A percentile compares a stretch with the other conserved stretches of the same genome.
Conservation (phyloP, 2,888 invertebrate genomes). For the Slavum lentiscoides region DNA sequence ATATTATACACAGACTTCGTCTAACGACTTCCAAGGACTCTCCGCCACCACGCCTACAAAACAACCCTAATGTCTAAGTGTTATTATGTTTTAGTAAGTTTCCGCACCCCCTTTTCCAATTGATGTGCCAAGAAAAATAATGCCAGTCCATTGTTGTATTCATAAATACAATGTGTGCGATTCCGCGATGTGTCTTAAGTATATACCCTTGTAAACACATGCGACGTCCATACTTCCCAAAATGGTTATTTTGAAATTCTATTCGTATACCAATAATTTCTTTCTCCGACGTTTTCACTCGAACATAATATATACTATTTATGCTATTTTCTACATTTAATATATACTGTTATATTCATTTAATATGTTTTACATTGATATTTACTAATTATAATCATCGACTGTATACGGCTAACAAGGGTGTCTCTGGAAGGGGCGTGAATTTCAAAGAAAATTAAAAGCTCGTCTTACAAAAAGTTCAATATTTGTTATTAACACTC, state of each 20-base stretch:
- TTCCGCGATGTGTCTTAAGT: background rate
- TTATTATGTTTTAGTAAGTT: constrained; percentile 39
- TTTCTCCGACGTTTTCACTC: background rate
- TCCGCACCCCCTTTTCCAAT: constrained; percentile 21
- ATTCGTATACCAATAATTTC: background rate
- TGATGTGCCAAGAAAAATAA: constrained; percentile 23
- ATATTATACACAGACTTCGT: constrained; percentile 31
- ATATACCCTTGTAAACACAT: background rate
- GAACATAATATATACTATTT: background rate
- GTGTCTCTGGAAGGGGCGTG: background rate
- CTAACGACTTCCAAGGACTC: constrained; percentile 37
- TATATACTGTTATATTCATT: no score
- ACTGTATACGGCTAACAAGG: background rate
- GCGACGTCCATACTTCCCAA: background rate
- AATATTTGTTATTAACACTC: constrained; percentile 31
- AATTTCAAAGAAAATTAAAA: constrained; percentile 28
- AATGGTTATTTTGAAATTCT: background rate
- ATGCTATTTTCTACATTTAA: background rate
- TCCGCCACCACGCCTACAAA: constrained; percentile 16
- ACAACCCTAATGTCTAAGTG: constrained; percentile 32
- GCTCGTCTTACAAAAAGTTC: constrained; percentile 9
- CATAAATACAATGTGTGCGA: background rate
- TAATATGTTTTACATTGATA: no score
- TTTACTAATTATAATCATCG: no score
- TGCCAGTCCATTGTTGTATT: constrained; percentile 5